Percentiles rank a stretch among this genome's conserved stretches.
These are phyloP conservation scores for Heliornis fulica DNA, from an alignment of 2,113 vertebrate species.

Conservation along the genomic window DNA sequence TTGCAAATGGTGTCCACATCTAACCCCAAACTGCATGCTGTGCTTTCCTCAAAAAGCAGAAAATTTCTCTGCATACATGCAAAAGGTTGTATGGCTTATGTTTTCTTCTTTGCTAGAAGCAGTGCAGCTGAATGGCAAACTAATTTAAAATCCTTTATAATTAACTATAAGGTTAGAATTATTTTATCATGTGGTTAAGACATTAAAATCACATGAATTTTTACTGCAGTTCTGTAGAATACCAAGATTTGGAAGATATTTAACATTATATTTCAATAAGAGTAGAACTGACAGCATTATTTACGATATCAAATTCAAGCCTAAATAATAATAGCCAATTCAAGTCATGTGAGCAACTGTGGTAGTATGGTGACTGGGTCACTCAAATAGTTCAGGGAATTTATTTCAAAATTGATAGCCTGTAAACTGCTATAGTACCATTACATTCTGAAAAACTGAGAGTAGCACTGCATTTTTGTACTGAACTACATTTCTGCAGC, in stretches of 20 bases:
- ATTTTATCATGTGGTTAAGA: background rate
- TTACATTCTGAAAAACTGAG: background rate
- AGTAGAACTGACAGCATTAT: background rate
- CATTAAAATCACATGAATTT: background rate
- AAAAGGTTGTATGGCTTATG: background rate
- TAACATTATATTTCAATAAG: background rate
- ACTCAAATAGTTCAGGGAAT: background rate
- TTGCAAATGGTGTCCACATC: background rate
- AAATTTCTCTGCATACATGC: background rate
- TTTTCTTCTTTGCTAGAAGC: background rate
- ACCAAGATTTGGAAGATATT: background rate
- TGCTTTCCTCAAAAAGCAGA: background rate
- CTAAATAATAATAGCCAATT: background rate
- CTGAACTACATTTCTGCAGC: slow-evolving; percentile 9
- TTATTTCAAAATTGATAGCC: background rate
- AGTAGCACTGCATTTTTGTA: background rate
- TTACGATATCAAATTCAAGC: background rate
- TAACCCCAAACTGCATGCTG: background rate
- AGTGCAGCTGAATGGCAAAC: background rate
- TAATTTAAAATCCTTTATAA: background rate
- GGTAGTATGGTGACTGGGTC: background rate
- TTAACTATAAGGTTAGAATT: background rate
- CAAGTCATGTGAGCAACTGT: background rate
- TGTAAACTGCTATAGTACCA: background rate
- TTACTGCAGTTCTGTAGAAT: background rate